phyloP scores from a whole-genome alignment of 2,797 vertebrate genomes.

The Atherinosoma microstoma region DNA sequence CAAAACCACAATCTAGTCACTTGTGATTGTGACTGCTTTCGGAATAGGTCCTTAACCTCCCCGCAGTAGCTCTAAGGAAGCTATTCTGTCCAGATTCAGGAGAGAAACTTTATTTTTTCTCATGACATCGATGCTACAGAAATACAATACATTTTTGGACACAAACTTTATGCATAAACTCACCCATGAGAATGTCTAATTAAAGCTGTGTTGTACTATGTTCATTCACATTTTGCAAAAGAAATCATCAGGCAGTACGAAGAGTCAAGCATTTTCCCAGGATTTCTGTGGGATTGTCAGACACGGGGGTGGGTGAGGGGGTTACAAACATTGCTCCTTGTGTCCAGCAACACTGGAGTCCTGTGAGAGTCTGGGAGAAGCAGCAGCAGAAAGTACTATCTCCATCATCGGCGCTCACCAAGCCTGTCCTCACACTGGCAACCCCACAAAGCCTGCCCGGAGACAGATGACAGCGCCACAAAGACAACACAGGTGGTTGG shows the following conservation, averaged over 20 bases:
- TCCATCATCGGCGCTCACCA: conserved; percentile 78
- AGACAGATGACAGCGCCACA: conserved; percentile 84
- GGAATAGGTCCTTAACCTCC: too few relatives aligned
- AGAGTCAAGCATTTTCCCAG: conserved; percentile 41
- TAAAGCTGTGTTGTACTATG: background rate
- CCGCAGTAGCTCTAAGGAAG: too few relatives aligned
- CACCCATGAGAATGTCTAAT: background rate
- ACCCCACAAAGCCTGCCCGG: conserved; percentile 79
- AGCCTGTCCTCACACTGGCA: conserved; percentile 80
- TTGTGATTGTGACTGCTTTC: too few relatives aligned
- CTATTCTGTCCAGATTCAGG: too few relatives aligned
- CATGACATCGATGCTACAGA: background rate
- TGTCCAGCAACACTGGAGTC: conserved; percentile 58
- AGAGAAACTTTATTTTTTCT: background rate
- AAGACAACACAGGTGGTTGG: conserved; percentile 85
- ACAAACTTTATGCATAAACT: background rate
- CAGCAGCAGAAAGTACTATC: conserved; percentile 69
- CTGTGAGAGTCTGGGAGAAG: conserved; percentile 67
- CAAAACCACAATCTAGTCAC: too few relatives aligned
- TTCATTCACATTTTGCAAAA: background rate
- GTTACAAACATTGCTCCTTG: conserved; percentile 53
- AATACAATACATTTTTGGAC: background rate
- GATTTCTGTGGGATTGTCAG: conserved; percentile 24
- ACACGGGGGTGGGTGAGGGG: background rate
- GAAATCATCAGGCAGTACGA: conserved; percentile 2